Evolutionary conservation across 2,113 vertebrate genomes (phyloP), one percentile per base, ranked within the genome.

Genomic region (Scortum barcoo): DNA sequence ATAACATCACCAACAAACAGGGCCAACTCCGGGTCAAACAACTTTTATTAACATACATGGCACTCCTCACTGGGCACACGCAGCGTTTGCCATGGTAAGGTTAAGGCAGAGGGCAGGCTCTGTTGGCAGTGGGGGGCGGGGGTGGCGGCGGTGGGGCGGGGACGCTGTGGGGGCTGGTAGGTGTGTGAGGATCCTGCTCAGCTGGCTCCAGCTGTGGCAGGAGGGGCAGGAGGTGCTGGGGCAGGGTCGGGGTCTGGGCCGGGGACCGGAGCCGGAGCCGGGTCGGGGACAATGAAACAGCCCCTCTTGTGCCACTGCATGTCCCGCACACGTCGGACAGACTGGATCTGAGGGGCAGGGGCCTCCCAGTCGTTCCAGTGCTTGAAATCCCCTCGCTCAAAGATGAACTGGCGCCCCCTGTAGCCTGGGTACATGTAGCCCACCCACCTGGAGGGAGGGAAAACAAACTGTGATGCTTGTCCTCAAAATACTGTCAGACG

Each of bases 351-450:
- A 0, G 97, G 97, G 30, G 95, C 95, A 38, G 93, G 95, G 66
- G 97, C 96, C 0, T 96, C 96, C 97, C 98, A 98, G 79, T 98
- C 96, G 3, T 99, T 98, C 97, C 97, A 98, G 94, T 99, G 97
- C 77, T 96, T 95, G 93, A 96, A 99, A 38, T 99, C 97, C 3
- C 97, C 97, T 51, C 92, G 95, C 94, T 98, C 96, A 0, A 99
- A 97, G 87, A 97, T 94, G 36, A 95, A 97, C 94, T 99, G 98
- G 63, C 94, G 95, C 54, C 97, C 98, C 12, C 97, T 95, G 92
- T 98, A 99, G 40, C 97, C 97, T 0, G 98, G 97, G 89, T 96
- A 99, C 94, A 96, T 96, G 67, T 98, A 99, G 81, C 96, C 97
- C 4, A 98, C 97, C 98, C 98, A 99, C 70, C 98, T 99, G 92